Percentiles rank a stretch among this genome's conserved stretches.
phyloP scores from a whole-genome alignment of 1,140 invertebrate species.

The Alviniconcha marisindica region DNA sequence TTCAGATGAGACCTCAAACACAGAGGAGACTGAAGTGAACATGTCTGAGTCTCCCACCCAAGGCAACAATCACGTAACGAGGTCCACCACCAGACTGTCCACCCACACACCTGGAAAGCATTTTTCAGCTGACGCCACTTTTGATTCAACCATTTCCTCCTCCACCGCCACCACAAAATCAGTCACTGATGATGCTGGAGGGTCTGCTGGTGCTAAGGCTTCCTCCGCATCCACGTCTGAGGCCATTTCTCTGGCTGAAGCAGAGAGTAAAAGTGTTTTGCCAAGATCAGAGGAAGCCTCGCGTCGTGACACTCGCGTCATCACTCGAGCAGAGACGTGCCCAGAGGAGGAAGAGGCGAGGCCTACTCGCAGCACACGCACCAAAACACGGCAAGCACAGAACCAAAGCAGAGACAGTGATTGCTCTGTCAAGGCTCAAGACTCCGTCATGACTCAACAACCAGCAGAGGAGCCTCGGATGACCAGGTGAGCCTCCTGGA shows the following conservation, averaged over 20 bases:
- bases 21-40: not conserved
- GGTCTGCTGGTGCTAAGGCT: not conserved
- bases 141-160: too few relatives aligned
- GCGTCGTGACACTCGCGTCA: constrained; percentile 10
- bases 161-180: too few relatives aligned
- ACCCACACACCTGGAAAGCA: too few relatives aligned
- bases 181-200: too few relatives aligned
- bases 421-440: not conserved
- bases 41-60: constrained; percentile 21
- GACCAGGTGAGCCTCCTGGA: constrained; percentile 35
- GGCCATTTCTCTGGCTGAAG: not conserved
- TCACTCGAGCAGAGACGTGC: not conserved
- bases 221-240: not conserved
- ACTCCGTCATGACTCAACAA: not conserved
- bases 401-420: not conserved
- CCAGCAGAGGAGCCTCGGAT: constrained; percentile 25
- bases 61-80: not conserved
- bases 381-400: constrained; percentile 5
- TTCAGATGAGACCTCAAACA: not conserved
- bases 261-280: not conserved
- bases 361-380: not conserved
- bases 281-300: not conserved
- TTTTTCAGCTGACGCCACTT: too few relatives aligned
- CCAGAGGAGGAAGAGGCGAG: constrained; percentile 23
- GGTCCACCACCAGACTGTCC: too few relatives aligned